A percentile compares a stretch with the other conserved stretches of the same genome.
phyloP scores from a whole-genome alignment of 2,888 invertebrate species.

The Eilema caniola region DNA sequence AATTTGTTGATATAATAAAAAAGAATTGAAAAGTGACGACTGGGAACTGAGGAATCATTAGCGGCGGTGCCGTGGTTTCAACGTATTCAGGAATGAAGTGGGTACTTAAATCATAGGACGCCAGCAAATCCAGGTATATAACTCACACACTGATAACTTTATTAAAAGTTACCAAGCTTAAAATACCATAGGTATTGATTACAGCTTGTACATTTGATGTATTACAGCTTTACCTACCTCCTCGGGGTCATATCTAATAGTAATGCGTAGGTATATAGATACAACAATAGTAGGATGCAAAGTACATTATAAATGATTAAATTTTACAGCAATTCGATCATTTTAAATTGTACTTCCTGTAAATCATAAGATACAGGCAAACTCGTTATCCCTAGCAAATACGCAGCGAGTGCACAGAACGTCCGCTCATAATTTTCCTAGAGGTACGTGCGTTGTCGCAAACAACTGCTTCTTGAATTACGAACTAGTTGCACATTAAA shows the following conservation, averaged over 20 bases:
- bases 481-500: slow-evolving; percentile 68
- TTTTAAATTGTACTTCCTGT: slow-evolving; percentile 2
- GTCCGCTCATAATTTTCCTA: slow-evolving; percentile 59
- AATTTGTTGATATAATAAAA: slow-evolving; percentile 80
- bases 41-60: slow-evolving; percentile 49
- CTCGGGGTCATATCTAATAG: too few species aligned
- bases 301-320: too few species aligned
- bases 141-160: background rate
- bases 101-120: background rate
- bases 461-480: slow-evolving; percentile 77
- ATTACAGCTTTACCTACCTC: background rate
- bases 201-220: background rate
- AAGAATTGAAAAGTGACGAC: slow-evolving; percentile 51
- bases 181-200: background rate
- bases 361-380: slow-evolving; percentile 10
- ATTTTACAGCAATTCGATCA: background rate
- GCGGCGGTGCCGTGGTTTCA: background rate
- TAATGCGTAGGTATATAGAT: too few species aligned
- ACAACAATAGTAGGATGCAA: too few species aligned
- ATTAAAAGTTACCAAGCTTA: background rate
- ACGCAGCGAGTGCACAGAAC: slow-evolving; percentile 38
- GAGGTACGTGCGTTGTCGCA: slow-evolving; percentile 74
- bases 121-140: background rate
- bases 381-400: slow-evolving; percentile 26
- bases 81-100: background rate